Evolutionary conservation across 1,140 invertebrate species (phyloP).

Genomic region (Caerostris darwini): DNA sequence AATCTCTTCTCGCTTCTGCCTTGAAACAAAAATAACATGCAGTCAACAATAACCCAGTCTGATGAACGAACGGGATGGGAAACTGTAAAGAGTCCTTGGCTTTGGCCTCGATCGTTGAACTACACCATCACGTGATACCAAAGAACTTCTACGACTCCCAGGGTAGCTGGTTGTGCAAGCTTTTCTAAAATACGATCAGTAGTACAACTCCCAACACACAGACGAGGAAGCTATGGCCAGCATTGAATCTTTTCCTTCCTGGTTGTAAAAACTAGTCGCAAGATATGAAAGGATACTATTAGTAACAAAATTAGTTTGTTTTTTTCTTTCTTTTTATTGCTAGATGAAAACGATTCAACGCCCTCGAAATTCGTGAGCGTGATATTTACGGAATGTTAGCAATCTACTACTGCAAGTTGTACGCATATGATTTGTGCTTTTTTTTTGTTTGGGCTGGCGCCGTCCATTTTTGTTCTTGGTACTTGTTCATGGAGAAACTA

Average conservation of each 20-base stretch:
- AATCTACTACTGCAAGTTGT: neutral
- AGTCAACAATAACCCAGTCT: neutral
- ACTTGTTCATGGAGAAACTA: too few relatives aligned
- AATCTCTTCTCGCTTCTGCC: neutral
- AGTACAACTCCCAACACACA: neutral
- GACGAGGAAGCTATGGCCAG: neutral
- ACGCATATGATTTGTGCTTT: too few relatives aligned
- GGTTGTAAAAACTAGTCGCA: slow-evolving; percentile 5
- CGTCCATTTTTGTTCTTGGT: too few relatives aligned
- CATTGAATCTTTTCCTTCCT: neutral
- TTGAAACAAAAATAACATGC: neutral
- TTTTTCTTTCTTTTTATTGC: neutral
- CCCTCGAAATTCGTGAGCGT: neutral
- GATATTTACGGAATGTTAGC: neutral
- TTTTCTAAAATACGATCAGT: slow-evolving; percentile 7
- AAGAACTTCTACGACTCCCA: neutral
- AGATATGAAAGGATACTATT: neutral
- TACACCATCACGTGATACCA: neutral
- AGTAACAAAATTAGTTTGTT: neutral
- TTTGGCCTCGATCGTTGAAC: slow-evolving; percentile 35
- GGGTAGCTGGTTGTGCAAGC: neutral
- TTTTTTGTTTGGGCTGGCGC: too few relatives aligned
- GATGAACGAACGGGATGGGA: neutral
- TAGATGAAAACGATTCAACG: neutral
- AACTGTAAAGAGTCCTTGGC: slow-evolving; percentile 3